Evolutionary conservation across 2,113 vertebrate species (phyloP).

Genomic region (Taxidea taxus): DNA sequence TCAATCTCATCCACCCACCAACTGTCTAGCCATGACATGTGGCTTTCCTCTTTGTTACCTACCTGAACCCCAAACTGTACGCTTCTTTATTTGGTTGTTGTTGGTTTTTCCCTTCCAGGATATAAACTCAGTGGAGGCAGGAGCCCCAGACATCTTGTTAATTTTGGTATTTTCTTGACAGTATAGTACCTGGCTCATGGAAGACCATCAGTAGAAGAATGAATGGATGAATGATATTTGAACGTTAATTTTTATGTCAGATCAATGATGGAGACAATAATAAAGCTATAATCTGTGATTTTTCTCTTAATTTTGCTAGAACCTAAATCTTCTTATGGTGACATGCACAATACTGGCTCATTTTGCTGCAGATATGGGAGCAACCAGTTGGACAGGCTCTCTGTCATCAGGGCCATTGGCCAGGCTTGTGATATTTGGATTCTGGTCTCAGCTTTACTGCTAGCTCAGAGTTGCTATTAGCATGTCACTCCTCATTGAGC

Average conservation of each 20-base stretch:
- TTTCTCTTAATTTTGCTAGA: not conserved
- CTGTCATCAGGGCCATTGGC: not conserved
- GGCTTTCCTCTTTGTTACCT: not conserved
- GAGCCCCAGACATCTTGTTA: not conserved
- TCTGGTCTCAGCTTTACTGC: not conserved
- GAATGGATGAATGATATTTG: not conserved
- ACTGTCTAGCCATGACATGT: not conserved
- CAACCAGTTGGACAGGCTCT: not conserved
- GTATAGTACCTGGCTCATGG: not conserved
- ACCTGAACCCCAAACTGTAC: not conserved
- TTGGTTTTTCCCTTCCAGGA: not conserved
- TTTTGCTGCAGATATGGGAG: not conserved
- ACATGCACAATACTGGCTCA: not conserved
- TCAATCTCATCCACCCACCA: not conserved
- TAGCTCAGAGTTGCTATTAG: constrained; percentile 14
- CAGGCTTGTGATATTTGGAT: not conserved
- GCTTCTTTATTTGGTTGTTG: not conserved
- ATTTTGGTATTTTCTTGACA: not conserved
- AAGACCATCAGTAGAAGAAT: not conserved
- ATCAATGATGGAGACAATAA: not conserved
- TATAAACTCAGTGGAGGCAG: not conserved
- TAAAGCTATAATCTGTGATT: not conserved
- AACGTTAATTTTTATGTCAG: not conserved
- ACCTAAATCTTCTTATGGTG: not conserved
- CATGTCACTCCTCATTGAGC: not conserved